A percentile compares a stretch with the other conserved stretches of the same genome.
phyloP scores from a whole-genome alignment of 2,888 invertebrate genomes.

The Ophonus ardosiacus region DNA sequence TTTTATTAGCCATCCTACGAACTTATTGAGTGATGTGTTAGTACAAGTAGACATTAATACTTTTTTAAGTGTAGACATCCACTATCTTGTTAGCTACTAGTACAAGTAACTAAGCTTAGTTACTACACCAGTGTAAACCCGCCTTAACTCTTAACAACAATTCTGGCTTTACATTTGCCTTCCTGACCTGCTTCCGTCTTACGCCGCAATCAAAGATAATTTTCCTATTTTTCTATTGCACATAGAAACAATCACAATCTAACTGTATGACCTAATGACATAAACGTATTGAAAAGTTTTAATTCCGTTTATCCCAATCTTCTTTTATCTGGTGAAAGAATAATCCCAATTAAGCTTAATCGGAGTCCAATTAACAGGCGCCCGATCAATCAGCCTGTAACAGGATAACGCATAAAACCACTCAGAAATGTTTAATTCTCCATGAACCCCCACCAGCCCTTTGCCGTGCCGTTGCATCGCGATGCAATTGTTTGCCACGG shows the following conservation, averaged over 20 bases:
- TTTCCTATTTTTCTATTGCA: too few species aligned
- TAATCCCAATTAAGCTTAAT: conserved; percentile 47
- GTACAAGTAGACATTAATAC: too few species aligned
- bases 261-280: background rate
- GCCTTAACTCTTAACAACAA: too few species aligned
- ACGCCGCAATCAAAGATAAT: too few species aligned
- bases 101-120: too few species aligned
- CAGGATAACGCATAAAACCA: conserved; percentile 61
- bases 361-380: conserved; percentile 40
- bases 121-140: too few species aligned
- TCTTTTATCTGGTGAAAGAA: conserved; percentile 41
- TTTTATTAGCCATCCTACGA: too few species aligned
- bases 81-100: too few species aligned
- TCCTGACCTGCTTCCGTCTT: too few species aligned
- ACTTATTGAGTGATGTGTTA: too few species aligned
- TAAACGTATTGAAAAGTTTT: background rate
- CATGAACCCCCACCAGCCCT: background rate
- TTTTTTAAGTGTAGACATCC: too few species aligned
- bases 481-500: conserved; percentile 60
- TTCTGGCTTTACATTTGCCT: too few species aligned
- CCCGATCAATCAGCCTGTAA: conserved; percentile 21
- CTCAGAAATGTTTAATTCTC: conserved; percentile 60
- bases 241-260: background rate
- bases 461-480: conserved; percentile 25
- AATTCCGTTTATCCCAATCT: conserved; percentile 9